Base-by-base conservation (phyloP, 2,113 vertebrate genomes). In the Apus apus region DNA sequence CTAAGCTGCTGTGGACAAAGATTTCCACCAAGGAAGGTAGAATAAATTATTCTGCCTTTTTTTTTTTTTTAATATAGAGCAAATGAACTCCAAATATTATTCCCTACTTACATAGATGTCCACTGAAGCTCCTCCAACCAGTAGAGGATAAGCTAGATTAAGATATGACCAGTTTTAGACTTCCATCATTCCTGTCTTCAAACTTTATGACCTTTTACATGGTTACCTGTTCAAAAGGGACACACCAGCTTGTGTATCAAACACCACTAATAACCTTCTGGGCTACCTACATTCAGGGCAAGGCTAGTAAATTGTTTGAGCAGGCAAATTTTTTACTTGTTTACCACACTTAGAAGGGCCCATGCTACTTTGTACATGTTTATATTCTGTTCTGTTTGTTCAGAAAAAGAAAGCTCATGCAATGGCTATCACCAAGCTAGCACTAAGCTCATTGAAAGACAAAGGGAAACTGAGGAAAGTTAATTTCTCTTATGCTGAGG, bases 211-310 rank as follows among this genome's bases (percentile, higher is more conserved):
- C 9, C 15, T 58, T 45, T 45, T n/a, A 25, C 11, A 11, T 2
- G 6, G 13, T 40, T 38, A 15, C 58, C 34, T 71, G 27, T 43
- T 68, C 12, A 45, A 36, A 36, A 53, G 15, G 21, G 32, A 56
- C 21, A 38, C 29, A 32, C 9, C 71, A 82, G 4, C 21, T 34
- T 1, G 1, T 1, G 5, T 2, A 22, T 5, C 32, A 48, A 46
- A 40, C 14, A 8, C 38, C 62, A 12, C 1, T 16, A 64, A 12
- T 2, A 56, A 50, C 26, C 67, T 16, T 27, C 15, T 4, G 18
- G 51, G 26, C 30, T 25, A 76, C n/a, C 16, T 13, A 30, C 50
- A 18, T 32, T 17, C 53, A 30, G 53, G 27, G 29, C 29, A 30
- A 56, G 53, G 11, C 11, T 79, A 22, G 8, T 13, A 36, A 2